Conservation (phyloP, 2,888 invertebrate genomes). For the Portevinia maculata region DNA sequence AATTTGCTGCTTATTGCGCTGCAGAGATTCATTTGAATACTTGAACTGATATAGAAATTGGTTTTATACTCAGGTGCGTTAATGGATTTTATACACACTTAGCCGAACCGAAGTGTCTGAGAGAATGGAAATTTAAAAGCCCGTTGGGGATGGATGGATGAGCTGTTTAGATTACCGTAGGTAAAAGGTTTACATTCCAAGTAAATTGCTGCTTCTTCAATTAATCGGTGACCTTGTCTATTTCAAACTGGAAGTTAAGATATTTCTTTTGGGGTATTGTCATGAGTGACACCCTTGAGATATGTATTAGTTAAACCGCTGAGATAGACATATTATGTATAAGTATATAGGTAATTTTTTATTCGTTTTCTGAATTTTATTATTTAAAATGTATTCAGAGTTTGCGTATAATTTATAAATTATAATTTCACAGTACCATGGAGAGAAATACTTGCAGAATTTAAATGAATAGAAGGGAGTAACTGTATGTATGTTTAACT, state of each 20-base stretch:
- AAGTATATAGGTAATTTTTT: too few relatives aligned
- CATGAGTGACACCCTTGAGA: too few relatives aligned
- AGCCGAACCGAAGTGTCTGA: background rate
- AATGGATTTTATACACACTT: constrained; percentile 11
- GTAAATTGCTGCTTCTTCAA: constrained; percentile 15
- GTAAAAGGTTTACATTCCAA: background rate
- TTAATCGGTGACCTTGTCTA: constrained; percentile 29
- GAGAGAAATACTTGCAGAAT: background rate
- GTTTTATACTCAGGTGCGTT: constrained; percentile 34
- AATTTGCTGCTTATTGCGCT: constrained; percentile 46
- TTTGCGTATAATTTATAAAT: too few relatives aligned
- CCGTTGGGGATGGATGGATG: constrained; percentile 3
- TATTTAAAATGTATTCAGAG: too few relatives aligned
- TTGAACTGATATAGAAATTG: constrained; percentile 14
- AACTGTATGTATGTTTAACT: too few relatives aligned
- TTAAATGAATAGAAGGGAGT: background rate
- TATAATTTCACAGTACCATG: too few relatives aligned
- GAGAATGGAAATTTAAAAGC: constrained; percentile 24
- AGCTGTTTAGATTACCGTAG: background rate
- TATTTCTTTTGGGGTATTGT: too few relatives aligned
- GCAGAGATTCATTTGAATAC: constrained; percentile 19
- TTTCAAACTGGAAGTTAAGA: background rate
- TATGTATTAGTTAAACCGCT: too few relatives aligned
- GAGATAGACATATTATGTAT: too few relatives aligned
- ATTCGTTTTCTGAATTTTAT: too few relatives aligned